These are phyloP conservation scores for Epinotia brunnichana DNA, from an alignment of 2,888 invertebrate genomes.

Conservation along the genomic window DNA sequence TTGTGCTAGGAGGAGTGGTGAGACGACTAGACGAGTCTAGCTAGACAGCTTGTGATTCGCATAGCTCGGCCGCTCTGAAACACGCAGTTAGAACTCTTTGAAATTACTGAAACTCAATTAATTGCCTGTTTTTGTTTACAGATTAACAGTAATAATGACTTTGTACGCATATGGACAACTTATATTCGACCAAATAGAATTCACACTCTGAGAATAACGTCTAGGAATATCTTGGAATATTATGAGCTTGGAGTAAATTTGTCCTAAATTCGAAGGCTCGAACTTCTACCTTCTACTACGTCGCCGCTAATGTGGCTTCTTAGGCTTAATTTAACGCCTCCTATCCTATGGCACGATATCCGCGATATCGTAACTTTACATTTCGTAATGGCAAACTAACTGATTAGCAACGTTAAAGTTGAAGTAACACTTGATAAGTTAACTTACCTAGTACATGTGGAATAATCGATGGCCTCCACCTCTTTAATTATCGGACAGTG, in stretches of 20 bases:
- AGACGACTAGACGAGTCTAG: no score
- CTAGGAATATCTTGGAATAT: background rate
- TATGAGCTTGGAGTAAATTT: background rate
- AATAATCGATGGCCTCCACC: slow-evolving; percentile 42
- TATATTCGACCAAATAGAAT: background rate
- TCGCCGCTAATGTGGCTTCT: background rate
- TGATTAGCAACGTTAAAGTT: slow-evolving; percentile 11
- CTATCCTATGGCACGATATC: background rate
- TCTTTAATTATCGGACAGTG: slow-evolving; percentile 43
- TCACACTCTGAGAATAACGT: background rate
- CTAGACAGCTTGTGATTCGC: background rate
- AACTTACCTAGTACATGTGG: slow-evolving; percentile 19
- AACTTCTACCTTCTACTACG: no score
- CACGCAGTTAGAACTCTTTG: background rate
- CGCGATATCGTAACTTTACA: background rate
- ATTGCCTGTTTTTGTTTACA: background rate
- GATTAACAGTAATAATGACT: background rate
- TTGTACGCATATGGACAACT: background rate
- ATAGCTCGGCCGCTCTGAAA: background rate
- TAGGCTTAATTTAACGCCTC: background rate
- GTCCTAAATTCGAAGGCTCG: background rate
- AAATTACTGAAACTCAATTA: background rate
- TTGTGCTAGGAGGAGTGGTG: background rate
- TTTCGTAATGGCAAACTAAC: slow-evolving; percentile 16
- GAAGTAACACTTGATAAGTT: slow-evolving; percentile 20